Evolutionary conservation across 2,113 vertebrate species (phyloP), one percentile per base, ranked within the genome.

Genomic region (Enhydra lutris): DNA sequence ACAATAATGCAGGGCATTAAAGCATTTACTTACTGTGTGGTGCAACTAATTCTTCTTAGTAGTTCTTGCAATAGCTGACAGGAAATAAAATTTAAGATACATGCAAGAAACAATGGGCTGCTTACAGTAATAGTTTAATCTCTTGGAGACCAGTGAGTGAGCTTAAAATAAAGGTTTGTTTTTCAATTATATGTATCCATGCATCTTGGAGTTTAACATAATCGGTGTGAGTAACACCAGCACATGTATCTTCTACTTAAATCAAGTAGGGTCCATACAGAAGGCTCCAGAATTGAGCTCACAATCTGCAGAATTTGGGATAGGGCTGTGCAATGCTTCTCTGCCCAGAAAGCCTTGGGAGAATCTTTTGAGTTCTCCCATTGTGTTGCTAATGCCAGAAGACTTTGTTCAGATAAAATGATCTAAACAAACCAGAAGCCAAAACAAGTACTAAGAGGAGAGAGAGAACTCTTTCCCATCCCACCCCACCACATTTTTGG

Each of bases 41-140:
- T 47, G 45, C 76, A 61, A 94, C 45, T 69, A 31, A 83, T 97
- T 87, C 95, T 95, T 98, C 26, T 89, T 50, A 80, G 97, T 80
- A 98, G 71, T 95, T 98, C 23, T 20, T 96, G 69, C 55, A 63
- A 59, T 36, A 69, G 81, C 82, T 97, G 74, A 76, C 39, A 97
- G 87, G 59, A 98, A 89, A 94, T 85, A 95, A 97, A 97, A 88
- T 52, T 91, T 96, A 86, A 94, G 84, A 98, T 85, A 80, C 63
- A 87, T 52, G 71, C 71, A 92, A 88, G 86, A 96, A 96, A 95
- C 89, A 92, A 92, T 45, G 34, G 39, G 65, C 86, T 47, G 34
- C 85, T 96, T 63, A 89, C 31, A 94, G 74, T 76, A 95, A 96
- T 61, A 94, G 93, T 89, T 97, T 93, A 76, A 83, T 97, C 81